These are phyloP conservation scores for Harmothoe impar DNA, from an alignment of 2,888 invertebrate species.

Conservation along the genomic window DNA sequence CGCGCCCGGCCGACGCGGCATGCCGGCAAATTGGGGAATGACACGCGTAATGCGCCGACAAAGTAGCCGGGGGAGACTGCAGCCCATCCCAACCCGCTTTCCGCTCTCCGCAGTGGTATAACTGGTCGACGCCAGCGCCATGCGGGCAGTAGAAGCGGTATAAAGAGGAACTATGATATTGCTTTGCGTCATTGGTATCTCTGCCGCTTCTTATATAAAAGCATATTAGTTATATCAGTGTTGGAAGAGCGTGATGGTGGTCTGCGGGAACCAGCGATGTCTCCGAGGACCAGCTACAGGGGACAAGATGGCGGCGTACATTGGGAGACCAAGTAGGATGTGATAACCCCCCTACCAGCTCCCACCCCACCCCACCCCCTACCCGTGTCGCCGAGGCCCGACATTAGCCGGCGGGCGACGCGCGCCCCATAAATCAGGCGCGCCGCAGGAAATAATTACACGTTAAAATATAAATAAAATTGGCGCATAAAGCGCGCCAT, in stretches of 20 bases:
- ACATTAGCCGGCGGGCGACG: neutral
- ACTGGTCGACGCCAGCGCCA: too few relatives aligned
- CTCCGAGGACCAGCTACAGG: too few relatives aligned
- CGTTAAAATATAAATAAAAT: slow-evolving; percentile 56
- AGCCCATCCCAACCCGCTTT: neutral
- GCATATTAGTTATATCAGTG: too few relatives aligned
- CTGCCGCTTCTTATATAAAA: too few relatives aligned
- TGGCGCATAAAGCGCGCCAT: slow-evolving; percentile 52
- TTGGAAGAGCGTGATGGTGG: too few relatives aligned
- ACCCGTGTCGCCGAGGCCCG: neutral
- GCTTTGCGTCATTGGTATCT: too few relatives aligned
- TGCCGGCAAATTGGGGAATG: slow-evolving; percentile 39
- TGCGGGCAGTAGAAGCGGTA: too few relatives aligned
- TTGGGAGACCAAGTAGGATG: too few relatives aligned
- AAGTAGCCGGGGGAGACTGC: slow-evolving; percentile 9
- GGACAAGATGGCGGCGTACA: too few relatives aligned
- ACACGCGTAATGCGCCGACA: slow-evolving; percentile 45
- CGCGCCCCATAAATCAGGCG: slow-evolving; percentile 36
- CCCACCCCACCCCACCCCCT: neutral
- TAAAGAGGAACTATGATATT: too few relatives aligned
- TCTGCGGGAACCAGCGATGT: too few relatives aligned
- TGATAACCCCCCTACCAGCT: too few relatives aligned
- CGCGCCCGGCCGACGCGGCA: neutral
- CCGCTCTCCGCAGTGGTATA: neutral
- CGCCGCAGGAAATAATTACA: slow-evolving; percentile 52